Evolutionary conservation across 2,797 vertebrate species (phyloP).

Genomic region (Iguana delicatissima): DNA sequence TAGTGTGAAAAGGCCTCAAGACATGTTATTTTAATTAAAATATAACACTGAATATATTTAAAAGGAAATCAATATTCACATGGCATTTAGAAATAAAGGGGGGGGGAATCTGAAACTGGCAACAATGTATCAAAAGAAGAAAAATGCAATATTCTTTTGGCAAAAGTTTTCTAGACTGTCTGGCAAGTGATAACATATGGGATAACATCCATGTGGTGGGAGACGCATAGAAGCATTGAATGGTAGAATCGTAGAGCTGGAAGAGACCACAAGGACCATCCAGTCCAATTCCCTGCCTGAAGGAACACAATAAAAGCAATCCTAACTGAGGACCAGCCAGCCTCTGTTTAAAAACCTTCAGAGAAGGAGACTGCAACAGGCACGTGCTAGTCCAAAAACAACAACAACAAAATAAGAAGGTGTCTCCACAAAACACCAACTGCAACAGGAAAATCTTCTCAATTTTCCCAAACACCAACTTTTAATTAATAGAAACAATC

Average conservation of each 20-base stretch:
- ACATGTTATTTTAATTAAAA: neutral
- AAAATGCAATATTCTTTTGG: neutral
- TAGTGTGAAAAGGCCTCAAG: neutral
- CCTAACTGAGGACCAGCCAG: too few relatives aligned
- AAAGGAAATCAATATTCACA: neutral
- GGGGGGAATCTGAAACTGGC: neutral
- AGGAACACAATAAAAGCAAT: too few relatives aligned
- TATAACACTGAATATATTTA: neutral
- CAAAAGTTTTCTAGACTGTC: neutral
- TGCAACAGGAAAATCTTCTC: neutral
- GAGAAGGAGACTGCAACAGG: too few relatives aligned
- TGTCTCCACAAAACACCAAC: neutral
- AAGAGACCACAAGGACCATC: too few relatives aligned
- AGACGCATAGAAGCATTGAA: neutral
- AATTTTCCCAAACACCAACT: neutral
- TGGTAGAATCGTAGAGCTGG: too few relatives aligned
- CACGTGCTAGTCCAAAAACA: neutral
- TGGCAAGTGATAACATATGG: neutral
- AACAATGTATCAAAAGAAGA: neutral
- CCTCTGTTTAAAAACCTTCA: too few relatives aligned
- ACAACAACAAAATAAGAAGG: neutral
- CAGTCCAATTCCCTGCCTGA: too few relatives aligned
- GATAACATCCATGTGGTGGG: neutral
- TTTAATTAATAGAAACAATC: neutral
- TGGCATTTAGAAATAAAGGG: neutral